Percentiles rank a stretch among this genome's conserved stretches.
Evolutionary conservation across 2,888 invertebrate genomes (phyloP).

Genomic region (Athalia circularis): DNA sequence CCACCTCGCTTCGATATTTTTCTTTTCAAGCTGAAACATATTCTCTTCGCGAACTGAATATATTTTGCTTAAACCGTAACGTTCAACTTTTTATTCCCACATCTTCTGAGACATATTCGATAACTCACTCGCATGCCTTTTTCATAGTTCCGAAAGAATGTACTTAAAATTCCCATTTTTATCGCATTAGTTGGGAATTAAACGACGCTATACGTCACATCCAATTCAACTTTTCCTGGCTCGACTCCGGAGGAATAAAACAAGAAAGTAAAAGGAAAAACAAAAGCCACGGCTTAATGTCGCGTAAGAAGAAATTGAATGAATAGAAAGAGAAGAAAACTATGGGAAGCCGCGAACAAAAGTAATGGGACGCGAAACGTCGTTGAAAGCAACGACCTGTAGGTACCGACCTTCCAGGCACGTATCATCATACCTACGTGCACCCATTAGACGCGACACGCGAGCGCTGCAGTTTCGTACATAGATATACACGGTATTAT

Average conservation of each 20-base stretch:
- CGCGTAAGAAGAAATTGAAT: conserved; percentile 55
- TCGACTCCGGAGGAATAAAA: background rate
- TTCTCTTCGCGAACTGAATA: too few species aligned
- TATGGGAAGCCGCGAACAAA: background rate
- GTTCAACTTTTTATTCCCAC: too few species aligned
- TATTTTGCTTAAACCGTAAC: too few species aligned
- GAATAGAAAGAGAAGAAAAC: background rate
- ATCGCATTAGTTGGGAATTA: background rate
- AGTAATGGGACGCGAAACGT: conserved; percentile 20
- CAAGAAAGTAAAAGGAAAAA: conserved; percentile 30
- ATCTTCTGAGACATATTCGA: too few species aligned
- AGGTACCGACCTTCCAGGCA: background rate
- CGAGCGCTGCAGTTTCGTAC: background rate
- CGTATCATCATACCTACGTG: conserved; percentile 15
- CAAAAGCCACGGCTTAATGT: conserved; percentile 49
- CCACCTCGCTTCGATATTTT: background rate
- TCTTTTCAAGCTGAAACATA: too few species aligned
- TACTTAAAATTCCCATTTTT: background rate
- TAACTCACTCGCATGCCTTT: background rate
- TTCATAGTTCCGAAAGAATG: background rate
- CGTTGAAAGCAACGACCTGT: conserved; percentile 16
- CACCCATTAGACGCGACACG: conserved; percentile 12
- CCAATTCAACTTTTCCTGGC: conserved; percentile 48
- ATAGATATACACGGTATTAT: background rate
- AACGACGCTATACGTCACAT: background rate